These are phyloP conservation scores for Parazoanthus atlanticus DNA, from an alignment of 92 coral and sea anemone species.

Conservation along the genomic window DNA sequence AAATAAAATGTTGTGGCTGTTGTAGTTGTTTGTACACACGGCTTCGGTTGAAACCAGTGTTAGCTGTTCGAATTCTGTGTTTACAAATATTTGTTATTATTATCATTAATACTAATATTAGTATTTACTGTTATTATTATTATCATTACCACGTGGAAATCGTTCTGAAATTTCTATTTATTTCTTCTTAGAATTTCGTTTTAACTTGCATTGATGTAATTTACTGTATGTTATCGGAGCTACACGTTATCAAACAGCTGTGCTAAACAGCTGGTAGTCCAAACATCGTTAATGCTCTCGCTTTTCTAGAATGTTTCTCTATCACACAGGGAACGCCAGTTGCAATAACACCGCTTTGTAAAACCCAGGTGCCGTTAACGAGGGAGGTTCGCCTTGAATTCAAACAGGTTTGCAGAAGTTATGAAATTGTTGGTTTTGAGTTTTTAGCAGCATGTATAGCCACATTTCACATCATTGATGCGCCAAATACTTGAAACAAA, in stretches of 20 bases:
- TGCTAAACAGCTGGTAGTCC: background rate
- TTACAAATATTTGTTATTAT: too few relatives aligned
- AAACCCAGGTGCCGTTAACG: constrained; percentile 63
- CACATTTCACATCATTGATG: too few relatives aligned
- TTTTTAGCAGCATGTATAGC: background rate
- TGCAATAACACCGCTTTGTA: constrained; percentile 63
- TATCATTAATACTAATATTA: too few relatives aligned
- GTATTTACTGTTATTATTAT: too few relatives aligned
- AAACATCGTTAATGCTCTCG: too few relatives aligned
- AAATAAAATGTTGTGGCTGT: too few relatives aligned
- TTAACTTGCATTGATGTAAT: background rate
- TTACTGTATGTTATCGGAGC: too few relatives aligned
- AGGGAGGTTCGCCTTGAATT: constrained; percentile 81
- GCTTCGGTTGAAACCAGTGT: too few relatives aligned
- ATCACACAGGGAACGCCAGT: constrained; percentile 74
- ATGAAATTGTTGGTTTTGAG: background rate
- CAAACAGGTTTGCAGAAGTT: constrained; percentile 72
- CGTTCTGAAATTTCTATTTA: background rate
- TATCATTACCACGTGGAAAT: too few relatives aligned
- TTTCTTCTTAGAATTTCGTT: background rate
- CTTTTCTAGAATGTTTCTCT: background rate
- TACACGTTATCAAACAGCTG: background rate
- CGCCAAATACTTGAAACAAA: too few relatives aligned
- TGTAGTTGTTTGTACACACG: too few relatives aligned
- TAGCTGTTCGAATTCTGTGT: too few relatives aligned